Conservation (phyloP, 1,140 invertebrate species). For the Drosophila sproati region DNA sequence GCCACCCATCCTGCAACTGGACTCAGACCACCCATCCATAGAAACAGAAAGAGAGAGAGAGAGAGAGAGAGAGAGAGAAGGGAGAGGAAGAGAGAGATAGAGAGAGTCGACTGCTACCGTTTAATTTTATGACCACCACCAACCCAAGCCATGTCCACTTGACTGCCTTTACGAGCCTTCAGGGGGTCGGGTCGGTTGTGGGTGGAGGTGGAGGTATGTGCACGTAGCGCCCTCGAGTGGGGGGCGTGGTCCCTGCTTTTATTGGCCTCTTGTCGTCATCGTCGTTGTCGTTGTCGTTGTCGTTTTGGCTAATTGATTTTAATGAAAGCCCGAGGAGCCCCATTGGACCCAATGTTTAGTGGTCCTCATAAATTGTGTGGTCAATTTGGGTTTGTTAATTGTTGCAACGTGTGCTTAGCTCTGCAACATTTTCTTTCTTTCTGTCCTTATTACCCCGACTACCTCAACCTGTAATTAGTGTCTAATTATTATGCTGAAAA, state of each 20-base stretch:
- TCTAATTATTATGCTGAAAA: constrained; percentile 64
- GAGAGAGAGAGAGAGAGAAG: neutral
- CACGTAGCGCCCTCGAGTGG: constrained; percentile 20
- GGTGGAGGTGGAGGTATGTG: neutral
- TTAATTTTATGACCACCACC: constrained; percentile 76
- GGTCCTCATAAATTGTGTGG: constrained; percentile 73
- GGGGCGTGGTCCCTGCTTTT: constrained; percentile 65
- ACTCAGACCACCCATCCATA: constrained; percentile 15
- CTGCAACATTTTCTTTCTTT: constrained; percentile 18
- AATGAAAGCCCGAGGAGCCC: constrained; percentile 64
- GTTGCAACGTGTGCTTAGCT: constrained; percentile 61
- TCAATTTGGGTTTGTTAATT: constrained; percentile 83
- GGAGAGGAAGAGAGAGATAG: neutral
- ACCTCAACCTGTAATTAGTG: constrained; percentile 54
- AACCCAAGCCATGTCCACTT: constrained; percentile 69
- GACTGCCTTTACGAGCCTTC: constrained; percentile 70
- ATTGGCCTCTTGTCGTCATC: constrained; percentile 66
- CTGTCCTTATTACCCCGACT: constrained; percentile 4
- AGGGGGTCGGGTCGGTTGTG: constrained; percentile 24
- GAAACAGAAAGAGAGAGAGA: neutral
- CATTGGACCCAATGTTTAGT: constrained; percentile 48
- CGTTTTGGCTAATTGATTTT: constrained; percentile 80
- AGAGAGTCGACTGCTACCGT: constrained; percentile 56
- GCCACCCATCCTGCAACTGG: constrained; percentile 21
- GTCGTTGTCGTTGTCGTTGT: constrained; percentile 41